Conservation (phyloP, 2,113 vertebrate species). For the Elachura formosa region DNA sequence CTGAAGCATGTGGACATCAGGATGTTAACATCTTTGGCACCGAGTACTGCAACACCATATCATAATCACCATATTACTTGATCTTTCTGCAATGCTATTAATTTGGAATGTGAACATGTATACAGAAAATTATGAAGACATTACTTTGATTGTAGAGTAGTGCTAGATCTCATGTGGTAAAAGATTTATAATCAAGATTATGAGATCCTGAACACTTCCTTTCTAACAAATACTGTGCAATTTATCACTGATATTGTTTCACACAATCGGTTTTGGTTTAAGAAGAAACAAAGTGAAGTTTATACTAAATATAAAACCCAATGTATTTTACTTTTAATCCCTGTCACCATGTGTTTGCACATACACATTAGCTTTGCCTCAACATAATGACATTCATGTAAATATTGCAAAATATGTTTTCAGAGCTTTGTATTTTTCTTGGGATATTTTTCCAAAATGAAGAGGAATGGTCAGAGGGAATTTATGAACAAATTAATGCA, state of each 20-base stretch:
- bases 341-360: background rate
- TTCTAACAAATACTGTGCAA: background rate
- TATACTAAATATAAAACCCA: background rate
- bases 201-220: background rate
- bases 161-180: background rate
- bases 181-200: background rate
- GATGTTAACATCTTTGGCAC: background rate
- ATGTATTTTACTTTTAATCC: background rate
- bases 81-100: background rate
- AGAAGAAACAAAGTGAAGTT: background rate
- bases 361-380: background rate
- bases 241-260: background rate
- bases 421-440: background rate
- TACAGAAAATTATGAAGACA: background rate
- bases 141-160: background rate
- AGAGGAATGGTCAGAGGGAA: background rate
- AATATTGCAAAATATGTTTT: background rate
- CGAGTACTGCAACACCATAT: background rate
- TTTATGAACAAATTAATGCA: background rate
- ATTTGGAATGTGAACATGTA: background rate
- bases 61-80: background rate
- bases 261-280: background rate
- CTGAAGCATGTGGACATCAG: background rate
- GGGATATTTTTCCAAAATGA: background rate
- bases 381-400: background rate